Evolutionary conservation across 2,888 invertebrate genomes (phyloP), one percentile per base, ranked within the genome.

Genomic region (Metopia argyrocephala): DNA sequence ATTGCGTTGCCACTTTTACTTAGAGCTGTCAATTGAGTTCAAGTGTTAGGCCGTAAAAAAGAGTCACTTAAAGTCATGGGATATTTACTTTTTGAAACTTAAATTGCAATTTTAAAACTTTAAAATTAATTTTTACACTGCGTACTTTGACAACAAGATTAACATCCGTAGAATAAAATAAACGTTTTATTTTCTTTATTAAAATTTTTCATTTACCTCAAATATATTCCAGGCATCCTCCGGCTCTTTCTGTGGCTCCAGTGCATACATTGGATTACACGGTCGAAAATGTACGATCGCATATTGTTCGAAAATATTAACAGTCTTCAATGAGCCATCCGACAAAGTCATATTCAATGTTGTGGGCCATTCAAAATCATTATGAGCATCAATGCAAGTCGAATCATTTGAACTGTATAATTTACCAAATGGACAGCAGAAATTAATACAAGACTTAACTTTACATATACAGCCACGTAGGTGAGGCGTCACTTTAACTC

Each of bases 391-490:
- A 1, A 79, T 28, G 28, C 88, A 88, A 9, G 46, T 46, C 3
- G 81, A 84, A 0, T 64, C 38, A 31, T 83, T 61, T 45, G 85
- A 64, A 23, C 83, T 85, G 46, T 86, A 89, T 21, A 84, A 28
- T 15, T 85, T 79, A 0, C 86, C 87, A 2, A 76, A 76, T 0
- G 88, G 88, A 76, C 91, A 91, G 75, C 91, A 91, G 15, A 90
- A 86, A 46, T 90, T 88, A 3, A 91, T 84, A 75, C 91, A 91
- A 1, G 87, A 79, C 80, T 87, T 89, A n/a, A 90, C 45, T 21
- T 86, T 84, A 71, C 91, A 91, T 25, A 90, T 85, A 71, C 91
- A 91, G 2, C 89, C 91, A 2, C 90, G 87, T n/a, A 83, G 71
- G 78, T 89, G 89, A 3, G 86, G 85, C 3, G 85, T 70, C 2